Base-by-base conservation (phyloP, 2,888 invertebrate species). In the Sarcophaga subvicina region DNA sequence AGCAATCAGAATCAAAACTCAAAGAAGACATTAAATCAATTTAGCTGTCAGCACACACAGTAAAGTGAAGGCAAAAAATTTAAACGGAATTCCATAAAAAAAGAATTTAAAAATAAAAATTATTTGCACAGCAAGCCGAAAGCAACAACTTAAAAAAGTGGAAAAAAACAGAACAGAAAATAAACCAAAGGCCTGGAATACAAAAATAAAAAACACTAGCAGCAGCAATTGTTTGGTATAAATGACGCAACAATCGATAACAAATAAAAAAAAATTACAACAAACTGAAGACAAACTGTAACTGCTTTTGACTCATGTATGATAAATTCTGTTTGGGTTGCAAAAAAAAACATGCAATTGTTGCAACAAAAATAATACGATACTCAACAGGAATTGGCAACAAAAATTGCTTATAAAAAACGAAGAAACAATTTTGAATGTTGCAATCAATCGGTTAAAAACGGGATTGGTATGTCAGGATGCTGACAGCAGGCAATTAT, bases 11-110 rank as follows among this genome's bases (percentile, higher is more conserved):
- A 60, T 4, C 10, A 17, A n/a, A 72, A 72, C 37, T 25, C 37
- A 8, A 20, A 5, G 60, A 20, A 20, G 60, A 4, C 62, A 47
- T 63, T 63, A 73, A 73, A 73, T 73, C 73, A 63, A 73, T 73
- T 73, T 73, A 45, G 45, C 22, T 63, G 73, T 62, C 73, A 73
- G 22, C 37, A 47, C 10, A 8, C 37, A 37, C 37, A 37, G 8
- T 37, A 8, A 37, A 8, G 37, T 8, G 2, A 37, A 37, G 37
- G 2, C 37, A 37, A 37, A 37, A 8, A 37, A 37, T 37, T 37
- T 37, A 2, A 17, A 14, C 0, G 54, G 54, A 54, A 54, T 4
- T 54, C 12, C 54, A 54, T 17, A 17, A 54, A 49, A 14, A 54
- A 17, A 54, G 12, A 54, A 54, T 17, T 54, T 5, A 54, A 17